A percentile compares a stretch with the other conserved stretches of the same genome.
phyloP scores from a whole-genome alignment of 2,888 invertebrate genomes.

The Galerucella pusilla region DNA sequence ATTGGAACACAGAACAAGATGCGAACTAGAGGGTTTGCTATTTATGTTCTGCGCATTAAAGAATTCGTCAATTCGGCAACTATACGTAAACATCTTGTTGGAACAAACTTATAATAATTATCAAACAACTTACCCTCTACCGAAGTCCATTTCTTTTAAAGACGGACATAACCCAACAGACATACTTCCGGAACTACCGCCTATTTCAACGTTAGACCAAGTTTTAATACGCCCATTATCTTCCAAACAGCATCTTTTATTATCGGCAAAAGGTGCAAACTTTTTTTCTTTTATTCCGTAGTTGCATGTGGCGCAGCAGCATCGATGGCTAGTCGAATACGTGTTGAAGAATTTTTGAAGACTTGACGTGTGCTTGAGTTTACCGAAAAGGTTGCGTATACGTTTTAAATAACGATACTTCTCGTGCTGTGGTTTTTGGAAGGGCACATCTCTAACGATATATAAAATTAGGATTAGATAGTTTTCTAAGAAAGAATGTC shows the following conservation, averaged over 20 bases:
- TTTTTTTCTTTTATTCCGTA: constrained; percentile 20
- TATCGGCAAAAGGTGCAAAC: constrained; percentile 18
- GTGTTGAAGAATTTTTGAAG: constrained; percentile 46
- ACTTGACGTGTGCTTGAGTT: constrained; percentile 29
- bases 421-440: not conserved
- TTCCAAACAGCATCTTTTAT: not conserved
- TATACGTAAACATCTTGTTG: too few species aligned
- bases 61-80: too few species aligned
- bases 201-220: constrained; percentile 1
- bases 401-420: constrained; percentile 37
- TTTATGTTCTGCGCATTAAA: too few species aligned
- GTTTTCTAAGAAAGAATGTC: too few species aligned
- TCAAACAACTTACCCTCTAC: not conserved
- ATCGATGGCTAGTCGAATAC: constrained; percentile 43
- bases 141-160: not conserved
- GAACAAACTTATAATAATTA: too few species aligned
- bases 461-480: not conserved
- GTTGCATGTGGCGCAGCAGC: constrained; percentile 18
- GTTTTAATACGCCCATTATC: not conserved
- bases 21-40: too few species aligned
- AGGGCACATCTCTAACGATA: not conserved
- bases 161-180: not conserved
- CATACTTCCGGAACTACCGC: not conserved
- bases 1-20: too few species aligned
- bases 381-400: constrained; percentile 43